Conservation (phyloP, 1,140 invertebrate species). For the Pseudobourletiella spinata region DNA sequence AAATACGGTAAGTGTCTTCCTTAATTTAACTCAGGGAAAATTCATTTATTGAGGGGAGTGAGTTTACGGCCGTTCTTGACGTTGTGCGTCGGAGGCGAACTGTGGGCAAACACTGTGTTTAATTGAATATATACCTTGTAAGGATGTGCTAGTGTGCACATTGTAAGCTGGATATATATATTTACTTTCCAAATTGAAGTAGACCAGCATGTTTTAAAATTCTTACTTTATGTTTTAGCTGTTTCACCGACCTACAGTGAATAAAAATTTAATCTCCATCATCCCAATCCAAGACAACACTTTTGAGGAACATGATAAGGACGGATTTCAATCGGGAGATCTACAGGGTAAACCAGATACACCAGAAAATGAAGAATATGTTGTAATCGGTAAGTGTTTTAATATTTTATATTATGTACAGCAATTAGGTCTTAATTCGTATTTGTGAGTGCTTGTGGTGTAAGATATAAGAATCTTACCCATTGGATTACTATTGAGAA, state of each 20-base stretch:
- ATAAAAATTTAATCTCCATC: slow-evolving; percentile 7
- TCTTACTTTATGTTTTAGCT: neutral
- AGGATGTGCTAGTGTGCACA: too few species aligned
- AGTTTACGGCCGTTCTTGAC: too few species aligned
- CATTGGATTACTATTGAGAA: too few species aligned
- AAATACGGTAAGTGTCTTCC: slow-evolving; percentile 14
- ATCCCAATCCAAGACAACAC: slow-evolving; percentile 3
- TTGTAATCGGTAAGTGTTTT: slow-evolving; percentile 1
- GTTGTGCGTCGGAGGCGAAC: too few species aligned
- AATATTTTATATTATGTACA: neutral
- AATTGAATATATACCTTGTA: too few species aligned
- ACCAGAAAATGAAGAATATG: neutral
- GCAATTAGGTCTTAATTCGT: too few species aligned
- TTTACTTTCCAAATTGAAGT: too few species aligned
- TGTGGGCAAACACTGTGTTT: too few species aligned
- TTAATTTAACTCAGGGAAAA: neutral
- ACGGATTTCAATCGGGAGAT: neutral
- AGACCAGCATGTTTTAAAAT: too few species aligned
- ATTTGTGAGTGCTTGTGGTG: too few species aligned
- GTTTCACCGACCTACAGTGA: slow-evolving; percentile 2
- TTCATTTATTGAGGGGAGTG: neutral
- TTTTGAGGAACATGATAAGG: neutral
- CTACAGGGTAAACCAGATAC: neutral
- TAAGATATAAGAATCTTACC: too few species aligned
- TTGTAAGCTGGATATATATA: too few species aligned